Percentiles rank a stretch among this genome's conserved stretches.
Conservation (phyloP, 2,888 invertebrate genomes). For the Microctonus hyperodae region DNA sequence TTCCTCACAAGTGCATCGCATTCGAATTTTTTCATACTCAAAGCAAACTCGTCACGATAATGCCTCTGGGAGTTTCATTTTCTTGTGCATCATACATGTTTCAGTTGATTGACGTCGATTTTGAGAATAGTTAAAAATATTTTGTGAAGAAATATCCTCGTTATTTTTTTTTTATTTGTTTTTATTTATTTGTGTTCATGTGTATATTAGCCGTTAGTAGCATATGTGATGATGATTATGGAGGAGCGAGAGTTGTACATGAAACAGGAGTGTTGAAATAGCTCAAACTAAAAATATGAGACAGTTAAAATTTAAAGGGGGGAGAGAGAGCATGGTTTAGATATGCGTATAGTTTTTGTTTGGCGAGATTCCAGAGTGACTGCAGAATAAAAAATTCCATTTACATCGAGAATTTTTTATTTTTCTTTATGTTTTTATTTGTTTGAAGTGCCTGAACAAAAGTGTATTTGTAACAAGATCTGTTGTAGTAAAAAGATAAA, state of each 20-base stretch:
- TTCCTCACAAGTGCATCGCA: too few species aligned
- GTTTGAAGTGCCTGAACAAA: too few species aligned
- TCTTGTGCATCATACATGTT: too few species aligned
- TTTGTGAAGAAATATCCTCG: neutral
- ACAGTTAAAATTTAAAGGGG: constrained; percentile 40
- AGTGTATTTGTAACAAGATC: too few species aligned
- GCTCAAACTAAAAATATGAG: constrained; percentile 51
- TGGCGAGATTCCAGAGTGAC: neutral
- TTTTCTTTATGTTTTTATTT: neutral
- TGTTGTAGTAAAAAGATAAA: too few species aligned
- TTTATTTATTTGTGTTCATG: constrained; percentile 14
- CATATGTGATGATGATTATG: constrained; percentile 18
- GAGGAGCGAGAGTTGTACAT: constrained; percentile 17
- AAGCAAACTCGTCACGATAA: too few species aligned
- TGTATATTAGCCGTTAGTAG: neutral
- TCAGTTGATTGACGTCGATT: neutral
- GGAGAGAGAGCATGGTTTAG: constrained; percentile 43
- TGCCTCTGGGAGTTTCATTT: too few species aligned
- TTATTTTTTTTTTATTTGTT: constrained; percentile 17
- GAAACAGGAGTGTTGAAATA: constrained; percentile 38
- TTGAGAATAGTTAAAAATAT: constrained; percentile 5
- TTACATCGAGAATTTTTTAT: neutral
- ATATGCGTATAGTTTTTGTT: neutral
- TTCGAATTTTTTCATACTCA: too few species aligned
- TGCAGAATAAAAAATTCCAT: constrained; percentile 11